These are phyloP conservation scores for Lycopodina hypogea DNA, from an alignment of 37 sponge, comb jelly and placozoan species.

Conservation along the genomic window DNA sequence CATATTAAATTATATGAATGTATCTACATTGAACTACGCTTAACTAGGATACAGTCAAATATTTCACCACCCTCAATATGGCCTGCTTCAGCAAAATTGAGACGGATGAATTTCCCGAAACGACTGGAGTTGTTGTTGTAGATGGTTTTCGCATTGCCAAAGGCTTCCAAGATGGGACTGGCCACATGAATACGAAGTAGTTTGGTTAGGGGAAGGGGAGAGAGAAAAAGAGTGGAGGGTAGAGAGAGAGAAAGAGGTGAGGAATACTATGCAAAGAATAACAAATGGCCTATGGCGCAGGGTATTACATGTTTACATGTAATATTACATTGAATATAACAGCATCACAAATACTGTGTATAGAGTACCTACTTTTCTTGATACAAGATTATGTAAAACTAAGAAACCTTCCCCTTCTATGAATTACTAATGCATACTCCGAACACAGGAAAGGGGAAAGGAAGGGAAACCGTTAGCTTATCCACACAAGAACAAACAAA, in stretches of 20 bases:
- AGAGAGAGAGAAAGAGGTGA: neutral
- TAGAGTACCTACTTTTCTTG: too few relatives aligned
- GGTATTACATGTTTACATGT: neutral
- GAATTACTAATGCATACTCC: too few relatives aligned
- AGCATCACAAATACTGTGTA: neutral
- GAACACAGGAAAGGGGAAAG: too few relatives aligned
- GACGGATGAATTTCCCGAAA: slow-evolving; percentile 96
- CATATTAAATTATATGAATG: too few relatives aligned
- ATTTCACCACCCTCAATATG: slow-evolving; percentile 89
- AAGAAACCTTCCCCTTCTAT: too few relatives aligned
- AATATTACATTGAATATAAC: neutral
- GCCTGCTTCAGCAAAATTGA: slow-evolving; percentile 81
- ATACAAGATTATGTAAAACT: too few relatives aligned
- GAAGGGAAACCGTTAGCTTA: too few relatives aligned
- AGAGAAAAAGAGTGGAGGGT: slow-evolving; percentile 1
- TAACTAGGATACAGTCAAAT: slow-evolving; percentile 75
- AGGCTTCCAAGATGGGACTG: slow-evolving; percentile 97
- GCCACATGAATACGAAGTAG: too few relatives aligned
- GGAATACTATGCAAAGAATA: neutral
- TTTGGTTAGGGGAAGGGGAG: neutral
- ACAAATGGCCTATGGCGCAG: neutral
- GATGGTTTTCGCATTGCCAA: slow-evolving; percentile 99
- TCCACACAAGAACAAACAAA: too few relatives aligned
- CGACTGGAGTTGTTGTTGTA: slow-evolving; percentile 98
- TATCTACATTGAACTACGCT: too few relatives aligned